These are phyloP conservation scores for Cyprinodon brontotheroides DNA, from an alignment of 2,113 vertebrate genomes.

Conservation along the genomic window DNA sequence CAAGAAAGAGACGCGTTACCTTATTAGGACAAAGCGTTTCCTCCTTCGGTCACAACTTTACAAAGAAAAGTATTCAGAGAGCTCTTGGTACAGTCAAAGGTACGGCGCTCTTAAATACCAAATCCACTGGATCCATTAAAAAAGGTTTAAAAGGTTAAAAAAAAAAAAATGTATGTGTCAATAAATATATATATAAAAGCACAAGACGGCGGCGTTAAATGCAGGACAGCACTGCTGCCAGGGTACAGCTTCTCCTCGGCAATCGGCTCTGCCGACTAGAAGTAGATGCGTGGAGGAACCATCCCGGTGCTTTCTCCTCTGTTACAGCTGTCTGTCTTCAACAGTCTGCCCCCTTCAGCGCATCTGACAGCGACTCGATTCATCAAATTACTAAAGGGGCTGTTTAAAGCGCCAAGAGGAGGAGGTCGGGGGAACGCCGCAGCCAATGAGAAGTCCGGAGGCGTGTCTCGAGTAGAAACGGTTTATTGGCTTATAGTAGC, in stretches of 20 bases:
- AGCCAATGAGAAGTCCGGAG: slow-evolving; percentile 68
- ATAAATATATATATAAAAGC: not conserved
- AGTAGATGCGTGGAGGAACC: not conserved
- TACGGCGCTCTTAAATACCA: slow-evolving; percentile 13
- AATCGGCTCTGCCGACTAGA: slow-evolving; percentile 27
- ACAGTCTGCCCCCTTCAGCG: not conserved
- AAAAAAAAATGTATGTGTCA: not conserved
- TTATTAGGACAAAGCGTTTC: slow-evolving; percentile 34
- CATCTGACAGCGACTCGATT: slow-evolving; percentile 65
- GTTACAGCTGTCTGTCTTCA: slow-evolving; percentile 12
- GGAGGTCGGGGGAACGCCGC: slow-evolving; percentile 34
- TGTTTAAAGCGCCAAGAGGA: slow-evolving; percentile 64
- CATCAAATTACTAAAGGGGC: slow-evolving; percentile 54
- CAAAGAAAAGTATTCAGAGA: not conserved
- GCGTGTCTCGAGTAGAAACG: slow-evolving; percentile 67
- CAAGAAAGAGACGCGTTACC: slow-evolving; percentile 44
- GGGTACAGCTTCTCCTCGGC: slow-evolving; percentile 43
- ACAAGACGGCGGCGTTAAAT: not conserved
- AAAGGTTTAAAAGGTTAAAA: not conserved
- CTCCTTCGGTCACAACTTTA: slow-evolving; percentile 41
- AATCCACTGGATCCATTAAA: slow-evolving; percentile 14
- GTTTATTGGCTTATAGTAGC: slow-evolving; percentile 64
- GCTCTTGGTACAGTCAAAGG: not conserved
- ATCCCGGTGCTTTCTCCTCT: slow-evolving; percentile 29
- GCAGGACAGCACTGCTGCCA: not conserved